phyloP scores from a whole-genome alignment of 2,888 invertebrate genomes.

The Hypomecis punctinalis region DNA sequence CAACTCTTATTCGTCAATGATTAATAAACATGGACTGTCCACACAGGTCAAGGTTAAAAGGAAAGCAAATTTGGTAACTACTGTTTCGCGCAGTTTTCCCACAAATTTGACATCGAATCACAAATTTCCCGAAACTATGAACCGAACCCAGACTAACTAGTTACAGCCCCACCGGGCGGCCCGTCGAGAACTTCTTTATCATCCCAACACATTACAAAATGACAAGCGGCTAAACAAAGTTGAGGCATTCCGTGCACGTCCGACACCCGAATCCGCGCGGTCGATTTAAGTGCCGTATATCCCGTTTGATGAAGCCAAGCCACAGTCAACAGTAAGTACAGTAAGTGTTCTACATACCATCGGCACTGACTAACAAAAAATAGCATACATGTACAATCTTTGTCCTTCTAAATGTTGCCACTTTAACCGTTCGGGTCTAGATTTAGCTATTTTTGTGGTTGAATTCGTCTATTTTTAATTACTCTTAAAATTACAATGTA shows the following conservation, averaged over 20 bases:
- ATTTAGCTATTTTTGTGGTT: no score
- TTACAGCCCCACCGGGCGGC: slow-evolving; percentile 15
- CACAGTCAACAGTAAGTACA: slow-evolving; percentile 17
- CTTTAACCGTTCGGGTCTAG: no score
- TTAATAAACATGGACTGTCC: no score
- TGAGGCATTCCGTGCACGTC: slow-evolving; percentile 61
- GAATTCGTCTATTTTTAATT: no score
- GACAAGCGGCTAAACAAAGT: slow-evolving; percentile 43
- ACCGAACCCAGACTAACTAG: slow-evolving; percentile 11
- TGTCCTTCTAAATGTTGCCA: background rate
- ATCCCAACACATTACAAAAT: slow-evolving; percentile 40
- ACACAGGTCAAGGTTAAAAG: no score
- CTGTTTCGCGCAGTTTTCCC: slow-evolving; percentile 8
- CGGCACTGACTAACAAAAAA: background rate
- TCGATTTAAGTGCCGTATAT: slow-evolving; percentile 59
- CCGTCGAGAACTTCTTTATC: slow-evolving; percentile 36
- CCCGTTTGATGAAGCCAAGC: slow-evolving; percentile 44
- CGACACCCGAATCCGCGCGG: slow-evolving; percentile 55
- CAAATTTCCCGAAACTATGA: slow-evolving; percentile 18
- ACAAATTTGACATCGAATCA: background rate
- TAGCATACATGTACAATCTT: background rate
- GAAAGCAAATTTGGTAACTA: background rate
- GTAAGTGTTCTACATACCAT: background rate
- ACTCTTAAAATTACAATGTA: no score
- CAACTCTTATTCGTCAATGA: no score